Conservation (phyloP, 1,140 invertebrate genomes). For the Zaprionus inermis region DNA sequence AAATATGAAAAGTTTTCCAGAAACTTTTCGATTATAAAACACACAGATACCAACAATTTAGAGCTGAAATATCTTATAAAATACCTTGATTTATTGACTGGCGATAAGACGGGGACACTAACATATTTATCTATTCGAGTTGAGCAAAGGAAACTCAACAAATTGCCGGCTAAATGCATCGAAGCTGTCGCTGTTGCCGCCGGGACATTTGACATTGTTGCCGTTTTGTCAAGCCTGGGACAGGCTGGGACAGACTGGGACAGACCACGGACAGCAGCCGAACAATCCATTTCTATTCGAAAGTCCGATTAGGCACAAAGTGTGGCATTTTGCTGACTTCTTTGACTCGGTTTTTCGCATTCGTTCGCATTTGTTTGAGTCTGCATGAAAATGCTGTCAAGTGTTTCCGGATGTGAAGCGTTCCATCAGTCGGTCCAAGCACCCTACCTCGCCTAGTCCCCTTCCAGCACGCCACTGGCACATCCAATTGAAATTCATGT, state of each 20-base stretch:
- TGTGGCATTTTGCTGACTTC: conserved; percentile 32
- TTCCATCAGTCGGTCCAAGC: conserved; percentile 7
- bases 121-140: conserved; percentile 3
- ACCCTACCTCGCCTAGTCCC: neutral
- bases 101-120: neutral
- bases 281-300: conserved; percentile 21
- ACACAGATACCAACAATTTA: neutral
- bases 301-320: conserved; percentile 35
- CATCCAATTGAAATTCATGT: conserved; percentile 27
- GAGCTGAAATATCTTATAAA: neutral
- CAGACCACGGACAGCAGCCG: neutral
- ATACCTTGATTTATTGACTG: neutral
- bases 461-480: neutral
- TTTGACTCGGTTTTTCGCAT: conserved; percentile 5
- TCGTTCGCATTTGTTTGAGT: neutral
- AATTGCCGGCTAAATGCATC: neutral
- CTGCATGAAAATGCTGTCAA: conserved; percentile 4
- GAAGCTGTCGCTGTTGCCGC: neutral
- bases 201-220: conserved; percentile 3
- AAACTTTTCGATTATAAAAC: neutral
- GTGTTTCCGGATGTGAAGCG: conserved; percentile 14
- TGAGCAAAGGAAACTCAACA: neutral
- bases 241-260: neutral
- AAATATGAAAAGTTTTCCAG: too few species aligned
- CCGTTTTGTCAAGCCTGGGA: neutral